Conservation (phyloP, 2,113 vertebrate genomes). For the Psophia crepitans region DNA sequence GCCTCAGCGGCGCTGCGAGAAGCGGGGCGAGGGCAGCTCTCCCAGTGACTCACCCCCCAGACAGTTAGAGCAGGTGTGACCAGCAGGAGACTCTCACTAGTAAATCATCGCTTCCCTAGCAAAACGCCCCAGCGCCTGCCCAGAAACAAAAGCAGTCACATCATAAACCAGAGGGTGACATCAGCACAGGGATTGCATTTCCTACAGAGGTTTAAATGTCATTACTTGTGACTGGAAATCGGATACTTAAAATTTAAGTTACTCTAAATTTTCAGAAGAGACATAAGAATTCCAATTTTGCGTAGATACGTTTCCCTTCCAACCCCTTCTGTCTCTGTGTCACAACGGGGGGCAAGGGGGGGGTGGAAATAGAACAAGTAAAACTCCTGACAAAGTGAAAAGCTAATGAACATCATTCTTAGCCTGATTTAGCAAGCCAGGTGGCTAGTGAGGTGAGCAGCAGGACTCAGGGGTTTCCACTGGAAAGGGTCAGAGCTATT, state of each 20-base stretch:
- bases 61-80: background rate
- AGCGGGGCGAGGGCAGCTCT: background rate
- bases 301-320: background rate
- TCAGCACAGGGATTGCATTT: slow-evolving; percentile 51
- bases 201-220: slow-evolving; percentile 36
- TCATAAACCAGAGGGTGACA: slow-evolving; percentile 50
- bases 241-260: slow-evolving; percentile 11
- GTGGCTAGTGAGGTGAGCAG: background rate
- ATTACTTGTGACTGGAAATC: slow-evolving; percentile 38
- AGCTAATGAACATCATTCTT: background rate
- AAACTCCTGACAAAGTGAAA: background rate
- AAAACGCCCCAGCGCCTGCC: background rate
- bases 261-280: background rate
- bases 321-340: background rate
- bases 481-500: background rate
- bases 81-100: background rate
- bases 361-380: too few species aligned
- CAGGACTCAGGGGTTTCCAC: background rate
- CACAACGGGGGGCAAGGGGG: too few species aligned
- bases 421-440: background rate
- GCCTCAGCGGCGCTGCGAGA: accelerated
- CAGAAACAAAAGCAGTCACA: slow-evolving; percentile 49
- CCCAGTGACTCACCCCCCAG: background rate
- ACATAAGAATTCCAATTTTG: background rate
- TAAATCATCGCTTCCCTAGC: background rate